These are phyloP conservation scores for Aleiodes testaceus DNA, from an alignment of 2,888 invertebrate genomes.

Conservation along the genomic window DNA sequence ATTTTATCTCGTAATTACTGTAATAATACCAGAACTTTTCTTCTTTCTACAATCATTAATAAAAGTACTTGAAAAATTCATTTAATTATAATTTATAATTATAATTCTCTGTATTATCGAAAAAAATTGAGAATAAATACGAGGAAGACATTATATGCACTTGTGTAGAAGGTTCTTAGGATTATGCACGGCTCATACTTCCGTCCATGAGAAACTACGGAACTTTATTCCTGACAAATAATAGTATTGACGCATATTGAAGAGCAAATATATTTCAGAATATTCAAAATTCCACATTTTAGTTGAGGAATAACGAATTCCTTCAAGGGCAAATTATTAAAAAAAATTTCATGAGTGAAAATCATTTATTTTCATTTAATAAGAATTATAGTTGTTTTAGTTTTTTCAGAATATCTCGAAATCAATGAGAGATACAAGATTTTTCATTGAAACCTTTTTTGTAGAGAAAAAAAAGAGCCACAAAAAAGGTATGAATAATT, in stretches of 20 bases:
- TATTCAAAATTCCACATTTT: slow-evolving; percentile 10
- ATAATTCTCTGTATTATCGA: background rate
- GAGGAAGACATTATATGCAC: slow-evolving; percentile 9
- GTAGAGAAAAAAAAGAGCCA: no score
- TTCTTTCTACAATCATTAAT: background rate
- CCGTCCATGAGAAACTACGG: slow-evolving; percentile 44
- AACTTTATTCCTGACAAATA: slow-evolving; percentile 63
- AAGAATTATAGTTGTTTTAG: no score
- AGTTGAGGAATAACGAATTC: background rate
- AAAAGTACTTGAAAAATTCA: slow-evolving; percentile 2
- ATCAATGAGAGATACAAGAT: no score
- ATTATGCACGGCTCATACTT: slow-evolving; percentile 42
- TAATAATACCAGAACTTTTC: no score
- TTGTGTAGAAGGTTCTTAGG: slow-evolving; percentile 5
- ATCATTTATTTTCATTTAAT: no score
- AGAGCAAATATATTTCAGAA: slow-evolving; percentile 22
- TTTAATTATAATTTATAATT: background rate
- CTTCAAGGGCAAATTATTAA: no score
- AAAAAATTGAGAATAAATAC: slow-evolving; percentile 18
- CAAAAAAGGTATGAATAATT: no score
- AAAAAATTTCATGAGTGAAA: no score
- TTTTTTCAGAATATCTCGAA: no score
- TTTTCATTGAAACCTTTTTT: no score
- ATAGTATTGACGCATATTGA: slow-evolving; percentile 45
- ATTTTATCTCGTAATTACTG: no score